phyloP scores from a whole-genome alignment of 2,888 invertebrate genomes.

The Cryptocephalus moraei region DNA sequence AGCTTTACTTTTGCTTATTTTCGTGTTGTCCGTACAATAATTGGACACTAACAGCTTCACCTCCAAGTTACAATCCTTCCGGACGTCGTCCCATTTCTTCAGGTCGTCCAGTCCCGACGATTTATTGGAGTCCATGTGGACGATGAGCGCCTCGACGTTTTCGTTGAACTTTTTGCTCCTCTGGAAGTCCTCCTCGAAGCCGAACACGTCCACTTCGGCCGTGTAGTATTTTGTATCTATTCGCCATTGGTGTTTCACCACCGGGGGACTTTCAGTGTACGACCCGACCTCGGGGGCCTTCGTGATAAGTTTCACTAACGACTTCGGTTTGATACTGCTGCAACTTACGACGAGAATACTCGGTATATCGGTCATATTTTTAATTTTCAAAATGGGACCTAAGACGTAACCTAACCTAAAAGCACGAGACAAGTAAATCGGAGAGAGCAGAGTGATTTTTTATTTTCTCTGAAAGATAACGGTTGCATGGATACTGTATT shows the following conservation, averaged over 20 bases:
- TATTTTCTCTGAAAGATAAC: too few relatives aligned
- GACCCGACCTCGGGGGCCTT: slow-evolving; percentile 20
- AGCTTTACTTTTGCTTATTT: slow-evolving; percentile 36
- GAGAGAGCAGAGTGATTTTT: too few relatives aligned
- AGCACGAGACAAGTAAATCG: too few relatives aligned
- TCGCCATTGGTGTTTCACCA: slow-evolving; percentile 40
- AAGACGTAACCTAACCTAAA: too few relatives aligned
- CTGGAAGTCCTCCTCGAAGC: slow-evolving; percentile 39
- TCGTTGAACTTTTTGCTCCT: slow-evolving; percentile 39
- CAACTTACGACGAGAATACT: slow-evolving; percentile 33
- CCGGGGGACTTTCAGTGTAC: slow-evolving; percentile 16
- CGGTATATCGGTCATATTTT: slow-evolving; percentile 25
- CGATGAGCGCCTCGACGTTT: slow-evolving; percentile 50
- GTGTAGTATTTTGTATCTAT: slow-evolving; percentile 66
- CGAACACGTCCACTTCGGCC: slow-evolving; percentile 48
- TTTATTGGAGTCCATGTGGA: slow-evolving; percentile 50
- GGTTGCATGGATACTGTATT: too few relatives aligned
- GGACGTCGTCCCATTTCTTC: slow-evolving; percentile 27
- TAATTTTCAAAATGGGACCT: background rate
- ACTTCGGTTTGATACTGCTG: slow-evolving; percentile 34
- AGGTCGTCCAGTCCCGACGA: slow-evolving; percentile 37
- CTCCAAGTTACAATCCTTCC: slow-evolving; percentile 36
- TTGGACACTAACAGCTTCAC: slow-evolving; percentile 50
- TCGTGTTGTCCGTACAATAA: slow-evolving; percentile 37
- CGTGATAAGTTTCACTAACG: slow-evolving; percentile 34